Conservation (phyloP, 2,797 vertebrate genomes). For the Delichon dasypus region DNA sequence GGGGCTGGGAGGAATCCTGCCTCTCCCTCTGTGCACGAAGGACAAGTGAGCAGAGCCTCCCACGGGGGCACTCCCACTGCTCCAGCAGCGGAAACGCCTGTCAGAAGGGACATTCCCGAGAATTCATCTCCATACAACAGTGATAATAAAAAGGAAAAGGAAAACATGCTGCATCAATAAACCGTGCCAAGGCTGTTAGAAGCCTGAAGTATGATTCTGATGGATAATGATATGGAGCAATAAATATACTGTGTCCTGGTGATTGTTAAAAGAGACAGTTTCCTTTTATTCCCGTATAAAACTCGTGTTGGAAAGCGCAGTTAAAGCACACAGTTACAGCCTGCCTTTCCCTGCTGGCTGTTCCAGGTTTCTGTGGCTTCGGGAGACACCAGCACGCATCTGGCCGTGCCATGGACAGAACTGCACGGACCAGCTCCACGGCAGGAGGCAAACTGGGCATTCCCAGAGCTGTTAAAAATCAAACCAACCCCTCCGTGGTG, state of each 20-base stretch:
- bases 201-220: background rate
- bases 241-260: background rate
- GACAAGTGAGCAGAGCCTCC: background rate
- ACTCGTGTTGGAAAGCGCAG: background rate
- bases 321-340: background rate
- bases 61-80: rapidly evolving
- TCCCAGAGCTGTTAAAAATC: background rate
- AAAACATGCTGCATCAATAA: background rate
- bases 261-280: background rate
- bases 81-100: background rate
- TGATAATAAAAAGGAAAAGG: background rate
- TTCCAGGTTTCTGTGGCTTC: background rate
- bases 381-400: background rate
- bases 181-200: background rate
- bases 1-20: background rate
- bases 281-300: conserved; percentile 27
- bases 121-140: background rate
- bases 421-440: background rate
- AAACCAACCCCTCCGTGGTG: background rate
- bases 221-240: background rate
- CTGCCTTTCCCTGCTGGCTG: background rate
- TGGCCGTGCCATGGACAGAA: background rate
- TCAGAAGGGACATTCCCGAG: background rate
- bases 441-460: background rate
- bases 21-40: rapidly evolving